These are phyloP conservation scores for Porites lobata DNA, from an alignment of 92 coral and sea anemone species.

Conservation along the genomic window DNA sequence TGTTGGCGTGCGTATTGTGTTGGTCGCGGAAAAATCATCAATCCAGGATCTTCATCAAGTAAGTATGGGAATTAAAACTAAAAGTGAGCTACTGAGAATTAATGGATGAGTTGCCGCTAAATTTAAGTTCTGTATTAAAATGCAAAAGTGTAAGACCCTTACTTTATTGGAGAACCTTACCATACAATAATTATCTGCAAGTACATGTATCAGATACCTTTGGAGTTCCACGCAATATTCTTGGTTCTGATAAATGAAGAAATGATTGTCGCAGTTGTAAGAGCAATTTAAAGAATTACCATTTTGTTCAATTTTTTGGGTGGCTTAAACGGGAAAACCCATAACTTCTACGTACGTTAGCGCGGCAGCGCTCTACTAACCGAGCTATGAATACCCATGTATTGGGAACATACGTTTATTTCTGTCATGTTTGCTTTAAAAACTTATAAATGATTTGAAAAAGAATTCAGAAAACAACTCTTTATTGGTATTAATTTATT, in stretches of 20 bases:
- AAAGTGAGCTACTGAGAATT: constrained; percentile 25
- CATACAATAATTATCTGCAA: constrained; percentile 20
- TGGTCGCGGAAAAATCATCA: constrained; percentile 50
- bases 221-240: neutral
- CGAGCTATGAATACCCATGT: no score
- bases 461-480: neutral
- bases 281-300: no score
- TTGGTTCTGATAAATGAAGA: constrained; percentile 20
- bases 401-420: neutral
- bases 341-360: no score
- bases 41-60: constrained; percentile 35
- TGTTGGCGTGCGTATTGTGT: constrained; percentile 62
- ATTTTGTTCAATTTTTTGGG: no score
- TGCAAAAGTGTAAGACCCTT: neutral
- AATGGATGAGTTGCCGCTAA: constrained; percentile 28
- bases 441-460: neutral
- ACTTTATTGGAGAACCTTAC: constrained; percentile 21
- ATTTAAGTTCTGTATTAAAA: constrained; percentile 14
- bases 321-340: no score
- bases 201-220: constrained; percentile 19
- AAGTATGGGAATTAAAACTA: constrained; percentile 28
- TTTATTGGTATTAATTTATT: no score
- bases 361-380: no score
- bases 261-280: neutral
- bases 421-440: constrained; percentile 21